phyloP scores from a whole-genome alignment of 2,113 vertebrate species.

The Natator depressus region DNA sequence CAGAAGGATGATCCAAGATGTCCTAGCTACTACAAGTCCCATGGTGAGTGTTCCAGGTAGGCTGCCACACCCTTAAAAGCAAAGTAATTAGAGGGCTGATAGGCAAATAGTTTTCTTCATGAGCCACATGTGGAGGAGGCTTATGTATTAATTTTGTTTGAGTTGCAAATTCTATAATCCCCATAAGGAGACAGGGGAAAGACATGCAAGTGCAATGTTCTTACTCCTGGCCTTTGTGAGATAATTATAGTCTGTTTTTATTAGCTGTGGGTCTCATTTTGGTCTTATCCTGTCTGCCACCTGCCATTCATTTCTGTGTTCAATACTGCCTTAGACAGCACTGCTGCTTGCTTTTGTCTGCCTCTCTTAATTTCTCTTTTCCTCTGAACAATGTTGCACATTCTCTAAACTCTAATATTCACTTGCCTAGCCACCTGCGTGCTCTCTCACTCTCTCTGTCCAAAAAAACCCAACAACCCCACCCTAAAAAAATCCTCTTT shows the following conservation, averaged over 20 bases:
- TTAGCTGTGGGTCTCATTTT: neutral
- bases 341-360: neutral
- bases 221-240: neutral
- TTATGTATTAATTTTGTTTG: neutral
- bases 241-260: neutral
- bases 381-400: neutral
- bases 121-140: neutral
- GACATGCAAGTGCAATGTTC: neutral
- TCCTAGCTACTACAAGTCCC: neutral
- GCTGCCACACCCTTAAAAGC: neutral
- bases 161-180: neutral
- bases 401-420: neutral
- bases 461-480: neutral
- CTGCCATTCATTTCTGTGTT: neutral
- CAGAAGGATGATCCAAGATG: neutral
- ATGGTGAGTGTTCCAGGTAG: neutral
- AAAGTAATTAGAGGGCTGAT: neutral
- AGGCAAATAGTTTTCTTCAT: neutral
- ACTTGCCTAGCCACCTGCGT: neutral
- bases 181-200: neutral
- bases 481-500: neutral
- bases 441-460: neutral
- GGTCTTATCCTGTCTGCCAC: neutral
- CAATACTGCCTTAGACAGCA: neutral
- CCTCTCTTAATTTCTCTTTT: neutral